These are phyloP conservation scores for Chloroceryle aenea DNA, from an alignment of 2,113 vertebrate genomes.

Conservation along the genomic window DNA sequence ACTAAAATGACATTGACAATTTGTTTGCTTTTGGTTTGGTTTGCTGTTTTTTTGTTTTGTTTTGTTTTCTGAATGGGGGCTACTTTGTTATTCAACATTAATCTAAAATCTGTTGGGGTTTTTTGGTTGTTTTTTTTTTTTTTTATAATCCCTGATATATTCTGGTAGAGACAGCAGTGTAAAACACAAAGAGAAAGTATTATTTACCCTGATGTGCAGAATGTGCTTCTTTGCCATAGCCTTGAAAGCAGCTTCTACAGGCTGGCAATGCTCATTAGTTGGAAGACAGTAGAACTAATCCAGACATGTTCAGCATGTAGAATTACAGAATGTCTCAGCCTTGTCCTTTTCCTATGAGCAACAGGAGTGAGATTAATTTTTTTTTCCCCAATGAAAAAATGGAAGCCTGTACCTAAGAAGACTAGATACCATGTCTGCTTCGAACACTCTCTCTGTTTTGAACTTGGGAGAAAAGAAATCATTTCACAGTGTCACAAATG, in stretches of 20 bases:
- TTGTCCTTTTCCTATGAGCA: background rate
- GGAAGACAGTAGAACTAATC: conserved; percentile 20
- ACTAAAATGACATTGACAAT: background rate
- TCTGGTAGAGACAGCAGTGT: background rate
- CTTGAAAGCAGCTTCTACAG: conserved; percentile 14
- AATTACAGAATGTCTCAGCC: background rate
- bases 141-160: background rate
- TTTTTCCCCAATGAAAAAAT: background rate
- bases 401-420: background rate
- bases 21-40: no score
- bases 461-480: background rate
- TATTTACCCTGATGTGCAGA: background rate
- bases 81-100: background rate
- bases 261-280: background rate
- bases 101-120: background rate
- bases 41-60: no score
- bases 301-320: conserved; percentile 33
- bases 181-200: background rate
- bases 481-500: background rate
- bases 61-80: background rate
- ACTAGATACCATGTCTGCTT: background rate
- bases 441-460: background rate
- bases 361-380: background rate
- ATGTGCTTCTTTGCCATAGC: background rate
- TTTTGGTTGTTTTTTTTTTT: no score